Conservation (phyloP, 2,113 vertebrate species). For the Vulpes lagopus region DNA sequence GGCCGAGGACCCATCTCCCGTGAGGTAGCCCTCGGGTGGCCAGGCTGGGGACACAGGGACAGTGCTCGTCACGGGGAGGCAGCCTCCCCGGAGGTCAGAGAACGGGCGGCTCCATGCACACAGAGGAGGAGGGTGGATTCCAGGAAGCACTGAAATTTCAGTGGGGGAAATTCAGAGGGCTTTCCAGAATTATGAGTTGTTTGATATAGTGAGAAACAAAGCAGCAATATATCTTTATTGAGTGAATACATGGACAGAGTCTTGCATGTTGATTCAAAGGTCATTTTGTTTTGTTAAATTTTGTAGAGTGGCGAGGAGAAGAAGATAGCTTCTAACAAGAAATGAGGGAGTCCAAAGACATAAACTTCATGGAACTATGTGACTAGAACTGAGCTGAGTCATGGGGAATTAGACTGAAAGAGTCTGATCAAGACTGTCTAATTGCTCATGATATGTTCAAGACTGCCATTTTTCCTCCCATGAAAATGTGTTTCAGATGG, state of each 20-base stretch:
- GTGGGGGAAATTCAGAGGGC: not conserved
- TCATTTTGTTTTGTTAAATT: not conserved
- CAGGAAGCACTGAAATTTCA: not conserved
- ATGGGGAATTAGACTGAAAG: not conserved
- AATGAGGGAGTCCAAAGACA: not conserved
- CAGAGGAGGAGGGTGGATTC: not conserved
- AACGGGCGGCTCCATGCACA: not conserved
- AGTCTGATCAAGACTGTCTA: not conserved
- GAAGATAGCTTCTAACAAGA: not conserved
- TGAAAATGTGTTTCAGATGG: not conserved
- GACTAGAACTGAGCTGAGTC: not conserved
- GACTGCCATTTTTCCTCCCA: not conserved
- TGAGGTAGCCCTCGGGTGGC: fast-evolving
- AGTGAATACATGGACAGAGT: not conserved
- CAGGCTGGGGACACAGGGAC: fast-evolving
- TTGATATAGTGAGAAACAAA: not conserved
- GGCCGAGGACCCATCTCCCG: not conserved
- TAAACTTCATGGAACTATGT: not conserved
- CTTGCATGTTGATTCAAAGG: not conserved
- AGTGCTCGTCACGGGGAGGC: fast-evolving
- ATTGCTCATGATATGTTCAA: not conserved
- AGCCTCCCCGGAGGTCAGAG: not conserved
- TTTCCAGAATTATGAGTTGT: not conserved
- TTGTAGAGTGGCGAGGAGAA: not conserved
- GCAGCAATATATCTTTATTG: not conserved